These are phyloP conservation scores for Epinotia brunnichana DNA, from an alignment of 2,888 invertebrate genomes.

Conservation along the genomic window DNA sequence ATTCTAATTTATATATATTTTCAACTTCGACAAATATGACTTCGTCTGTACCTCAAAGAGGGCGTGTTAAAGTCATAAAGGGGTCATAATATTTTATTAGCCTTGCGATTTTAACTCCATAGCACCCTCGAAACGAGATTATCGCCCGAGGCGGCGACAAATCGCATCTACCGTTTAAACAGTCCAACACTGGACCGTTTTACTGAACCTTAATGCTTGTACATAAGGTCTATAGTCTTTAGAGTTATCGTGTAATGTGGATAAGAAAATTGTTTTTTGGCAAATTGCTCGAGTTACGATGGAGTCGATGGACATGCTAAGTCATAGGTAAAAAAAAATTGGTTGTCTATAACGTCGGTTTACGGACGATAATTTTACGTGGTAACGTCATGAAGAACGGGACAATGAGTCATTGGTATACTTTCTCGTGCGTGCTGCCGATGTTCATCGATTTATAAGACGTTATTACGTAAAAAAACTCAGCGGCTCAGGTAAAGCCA, in stretches of 20 bases:
- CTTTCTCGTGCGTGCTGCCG: no score
- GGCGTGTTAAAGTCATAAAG: conserved; percentile 82
- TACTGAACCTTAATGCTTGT: conserved; percentile 47
- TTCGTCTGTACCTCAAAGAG: conserved; percentile 69
- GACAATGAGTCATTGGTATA: no score
- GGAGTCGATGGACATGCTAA: conserved; percentile 56
- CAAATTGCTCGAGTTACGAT: conserved; percentile 52
- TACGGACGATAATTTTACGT: no score
- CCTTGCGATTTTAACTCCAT: conserved; percentile 82
- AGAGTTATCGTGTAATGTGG: not conserved
- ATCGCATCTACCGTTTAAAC: conserved; percentile 55
- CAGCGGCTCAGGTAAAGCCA: no score
- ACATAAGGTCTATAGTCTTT: conserved; percentile 1
- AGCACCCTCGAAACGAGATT: conserved; percentile 79
- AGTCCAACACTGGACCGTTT: conserved; percentile 52
- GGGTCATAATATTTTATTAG: conserved; percentile 84
- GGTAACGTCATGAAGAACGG: no score
- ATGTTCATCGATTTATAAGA: no score
- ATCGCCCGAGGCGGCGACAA: conserved; percentile 68
- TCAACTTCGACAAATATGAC: conserved; percentile 5
- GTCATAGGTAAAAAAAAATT: conserved; percentile 35
- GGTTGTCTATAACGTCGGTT: no score
- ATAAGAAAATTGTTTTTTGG: conserved; percentile 11
- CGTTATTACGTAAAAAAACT: no score
- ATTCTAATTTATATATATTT: not conserved